Conservation (phyloP, 2,797 vertebrate species). For the Pteronotus mesoamericanus region DNA sequence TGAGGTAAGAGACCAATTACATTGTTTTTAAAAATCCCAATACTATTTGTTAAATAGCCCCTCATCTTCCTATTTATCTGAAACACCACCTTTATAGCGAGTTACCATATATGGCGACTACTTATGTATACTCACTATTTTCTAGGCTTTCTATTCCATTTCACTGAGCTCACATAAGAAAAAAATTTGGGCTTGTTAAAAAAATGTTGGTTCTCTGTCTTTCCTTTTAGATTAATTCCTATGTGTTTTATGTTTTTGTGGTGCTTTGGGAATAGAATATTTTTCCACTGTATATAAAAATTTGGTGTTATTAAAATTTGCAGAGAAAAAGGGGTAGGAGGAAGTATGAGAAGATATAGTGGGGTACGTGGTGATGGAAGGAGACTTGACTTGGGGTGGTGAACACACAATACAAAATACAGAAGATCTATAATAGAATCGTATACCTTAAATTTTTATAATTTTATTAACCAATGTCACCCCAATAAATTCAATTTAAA, state of each 20-base stretch:
- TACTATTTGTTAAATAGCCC: not conserved
- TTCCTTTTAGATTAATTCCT: constrained; percentile 17
- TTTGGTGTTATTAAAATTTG: not conserved
- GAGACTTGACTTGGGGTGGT: not conserved
- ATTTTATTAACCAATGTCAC: not conserved
- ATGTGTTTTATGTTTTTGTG: not conserved
- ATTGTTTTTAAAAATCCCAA: not conserved
- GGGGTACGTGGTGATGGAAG: too few relatives aligned
- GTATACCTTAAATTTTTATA: not conserved
- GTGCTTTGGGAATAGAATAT: not conserved
- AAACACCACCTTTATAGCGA: not conserved
- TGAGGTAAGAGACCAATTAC: not conserved
- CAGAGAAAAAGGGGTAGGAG: not conserved
- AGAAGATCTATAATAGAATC: not conserved
- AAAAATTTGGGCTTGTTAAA: not conserved
- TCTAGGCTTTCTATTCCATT: not conserved
- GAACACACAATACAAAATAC: not conserved
- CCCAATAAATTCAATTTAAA: not conserved
- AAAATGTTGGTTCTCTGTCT: not conserved
- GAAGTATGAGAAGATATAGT: too few relatives aligned
- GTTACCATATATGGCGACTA: not conserved
- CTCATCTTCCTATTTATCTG: not conserved
- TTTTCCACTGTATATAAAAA: not conserved
- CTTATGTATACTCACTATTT: not conserved
- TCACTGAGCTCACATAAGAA: not conserved